Conservation (phyloP, 2,888 invertebrate species). For the Seira musarum region DNA sequence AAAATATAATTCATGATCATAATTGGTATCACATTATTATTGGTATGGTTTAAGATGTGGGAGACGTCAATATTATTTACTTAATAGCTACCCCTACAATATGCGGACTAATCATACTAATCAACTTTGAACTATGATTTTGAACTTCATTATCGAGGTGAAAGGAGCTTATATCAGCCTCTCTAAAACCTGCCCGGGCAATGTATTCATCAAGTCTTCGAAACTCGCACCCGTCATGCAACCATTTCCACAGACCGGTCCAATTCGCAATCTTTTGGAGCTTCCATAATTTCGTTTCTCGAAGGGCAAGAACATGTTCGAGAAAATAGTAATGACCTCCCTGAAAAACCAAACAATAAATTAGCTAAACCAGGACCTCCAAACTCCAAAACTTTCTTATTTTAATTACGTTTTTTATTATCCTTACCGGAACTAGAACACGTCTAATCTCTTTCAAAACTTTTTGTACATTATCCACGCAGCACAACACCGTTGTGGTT, state of each 20-base stretch:
- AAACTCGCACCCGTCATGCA: conserved; percentile 70
- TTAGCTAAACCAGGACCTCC: not conserved
- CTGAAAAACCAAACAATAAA: conserved; percentile 51
- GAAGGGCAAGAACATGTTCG: conserved; percentile 70
- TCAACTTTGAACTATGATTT: conserved; percentile 37
- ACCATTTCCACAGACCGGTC: conserved; percentile 68
- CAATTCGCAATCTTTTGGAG: conserved; percentile 68
- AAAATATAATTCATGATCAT: too few relatives aligned
- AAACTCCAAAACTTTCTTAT: not conserved
- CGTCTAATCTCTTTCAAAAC: conserved; percentile 70
- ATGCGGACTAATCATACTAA: conserved; percentile 63
- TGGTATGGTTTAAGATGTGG: too few relatives aligned
- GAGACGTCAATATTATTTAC: conserved; percentile 6
- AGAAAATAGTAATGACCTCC: conserved; percentile 70
- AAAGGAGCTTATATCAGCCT: conserved; percentile 66
- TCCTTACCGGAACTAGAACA: conserved; percentile 70
- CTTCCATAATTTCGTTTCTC: conserved; percentile 59
- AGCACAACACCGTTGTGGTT: conserved; percentile 70
- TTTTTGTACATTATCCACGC: conserved; percentile 67
- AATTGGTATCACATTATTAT: too few relatives aligned
- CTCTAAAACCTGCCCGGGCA: conserved; percentile 65
- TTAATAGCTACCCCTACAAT: conserved; percentile 65
- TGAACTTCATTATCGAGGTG: conserved; percentile 55
- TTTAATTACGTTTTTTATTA: not conserved
- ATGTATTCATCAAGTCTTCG: conserved; percentile 66